Conservation (phyloP, 2,113 vertebrate genomes). For the Dasypus novemcinctus region DNA sequence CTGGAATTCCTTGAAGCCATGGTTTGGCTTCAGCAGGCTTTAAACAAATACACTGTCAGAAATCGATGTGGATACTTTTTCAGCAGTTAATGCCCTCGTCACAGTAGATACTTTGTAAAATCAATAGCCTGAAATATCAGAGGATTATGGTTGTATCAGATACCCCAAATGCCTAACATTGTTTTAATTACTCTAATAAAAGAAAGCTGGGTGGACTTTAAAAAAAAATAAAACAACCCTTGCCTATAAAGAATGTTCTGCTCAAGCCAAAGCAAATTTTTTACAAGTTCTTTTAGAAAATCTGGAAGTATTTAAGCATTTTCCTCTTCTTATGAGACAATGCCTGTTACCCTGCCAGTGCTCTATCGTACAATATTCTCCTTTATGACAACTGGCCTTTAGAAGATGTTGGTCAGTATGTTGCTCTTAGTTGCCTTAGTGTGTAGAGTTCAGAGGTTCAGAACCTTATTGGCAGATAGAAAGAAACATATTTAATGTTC, state of each 20-base stretch:
- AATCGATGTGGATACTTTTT: constrained; percentile 81
- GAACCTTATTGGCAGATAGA: constrained; percentile 33
- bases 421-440: constrained; percentile 63
- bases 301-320: constrained; percentile 87
- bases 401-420: constrained; percentile 62
- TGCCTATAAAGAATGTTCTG: constrained; percentile 84
- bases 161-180: constrained; percentile 82
- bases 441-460: constrained; percentile 61
- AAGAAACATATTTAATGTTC: constrained; percentile 44
- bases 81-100: constrained; percentile 79
- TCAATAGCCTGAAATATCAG: constrained; percentile 85
- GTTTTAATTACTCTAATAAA: constrained; percentile 86
- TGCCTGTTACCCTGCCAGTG: constrained; percentile 80
- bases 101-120: constrained; percentile 80
- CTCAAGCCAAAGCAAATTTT: constrained; percentile 87
- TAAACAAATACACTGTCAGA: constrained; percentile 86
- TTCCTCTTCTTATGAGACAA: constrained; percentile 82
- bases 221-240: constrained; percentile 59
- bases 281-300: constrained; percentile 85
- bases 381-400: constrained; percentile 69
- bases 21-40: constrained; percentile 83
- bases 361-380: constrained; percentile 57
- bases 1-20: constrained; percentile 86
- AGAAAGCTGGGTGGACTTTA: constrained; percentile 79
- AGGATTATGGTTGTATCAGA: constrained; percentile 83